Base-by-base conservation (phyloP, 2,113 vertebrate genomes). In the Sinocyclocheilus anophthalmus region DNA sequence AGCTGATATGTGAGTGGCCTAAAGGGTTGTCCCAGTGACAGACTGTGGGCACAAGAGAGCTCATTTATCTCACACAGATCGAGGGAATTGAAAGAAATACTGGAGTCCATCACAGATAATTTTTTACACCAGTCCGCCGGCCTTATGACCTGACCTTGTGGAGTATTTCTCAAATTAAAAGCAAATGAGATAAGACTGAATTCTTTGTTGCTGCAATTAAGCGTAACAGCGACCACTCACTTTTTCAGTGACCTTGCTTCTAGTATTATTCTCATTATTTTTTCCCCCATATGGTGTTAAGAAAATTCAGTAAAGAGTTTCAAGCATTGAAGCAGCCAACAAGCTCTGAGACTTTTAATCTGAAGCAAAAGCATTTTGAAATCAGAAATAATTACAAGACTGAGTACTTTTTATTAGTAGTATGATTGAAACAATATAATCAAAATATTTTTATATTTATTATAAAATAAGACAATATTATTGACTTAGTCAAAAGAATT, bases 1-100 rank as follows among this genome's bases (percentile, higher is more conserved):
- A 67, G 61, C 61, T 70, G 45, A 82, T 82, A 13, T 82, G 63
- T 22, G 30, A 82, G 81, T 67, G 79, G 78, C 78, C 57, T 65
- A 61, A 61, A 81, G 78, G 79, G 39, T 22, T 45, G 79, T 67
- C 20, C 39, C 16, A 5, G 61, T 33, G 80, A 82, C 45, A 70
- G 33, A 82, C 80, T 53, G 80, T 16, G 0, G 80, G 48, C 45
- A 70, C 63, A 53, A 70, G 65, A 70, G 80, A 82, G 63, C 45
- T 70, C 80, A 70, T 81, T 67, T 50, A 30, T 81, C 8, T 81
- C n/a, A 45, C 7, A 48, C 61, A 26, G 16, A 81, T 45, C 14
- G 14, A 67, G n/a, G 42, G n/a, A 67, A 81, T 20, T 48, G n/a
- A 67, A 81, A 67, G 39, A 48, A 50, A 67, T 12, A 18, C 5